Evolutionary conservation across 2,888 invertebrate species (phyloP), one percentile per base, ranked within the genome.

Genomic region (Bhutanitis thaidina): DNA sequence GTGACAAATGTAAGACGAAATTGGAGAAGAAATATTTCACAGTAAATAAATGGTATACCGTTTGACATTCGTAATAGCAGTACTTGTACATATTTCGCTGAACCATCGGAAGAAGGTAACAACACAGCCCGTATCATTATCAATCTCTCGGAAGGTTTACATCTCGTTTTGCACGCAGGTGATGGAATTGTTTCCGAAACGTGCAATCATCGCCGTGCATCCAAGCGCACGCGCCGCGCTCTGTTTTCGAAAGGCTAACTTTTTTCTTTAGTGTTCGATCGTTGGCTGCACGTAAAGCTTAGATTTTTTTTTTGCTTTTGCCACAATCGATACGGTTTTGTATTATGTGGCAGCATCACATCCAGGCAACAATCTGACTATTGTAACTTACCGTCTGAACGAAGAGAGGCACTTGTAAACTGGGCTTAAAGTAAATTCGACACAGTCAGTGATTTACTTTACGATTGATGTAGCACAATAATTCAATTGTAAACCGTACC

Each of bases 191-290:
- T 53, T 50, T 37, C 48, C 50, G 57, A 67, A 13, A 62, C 68
- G 61, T 67, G 60, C 71, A 71, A 74, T 71, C 73, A 75, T 66
- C 56, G 62, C 53, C 63, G 41, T 50, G 48, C 50, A 40, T 39
- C 38, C 13, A 16, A 36, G 62, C 62, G 74, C 76, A 75, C 72
- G 78, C 71, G 74, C 67, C 55, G 59, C 52, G 54, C 70, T 78
- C 80, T 79, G 77, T 77, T 73, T 74, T 72, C 67, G 69, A 73
- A 35, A 32, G 43, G 50, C 25, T 15, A 15, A 25, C 20, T 44
- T 32, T 50, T 74, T 55, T 46, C 36, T 45, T 47, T 56, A 71
- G 65, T 57, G 45, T n/a, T 61, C 67, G 62, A 57, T 57, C 64
- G 61, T 61, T 64, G 61, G 62, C 61, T 64, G 61, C 56, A 53